phyloP scores from a whole-genome alignment of 2,888 invertebrate species.

The Helicoverpa assulta region DNA sequence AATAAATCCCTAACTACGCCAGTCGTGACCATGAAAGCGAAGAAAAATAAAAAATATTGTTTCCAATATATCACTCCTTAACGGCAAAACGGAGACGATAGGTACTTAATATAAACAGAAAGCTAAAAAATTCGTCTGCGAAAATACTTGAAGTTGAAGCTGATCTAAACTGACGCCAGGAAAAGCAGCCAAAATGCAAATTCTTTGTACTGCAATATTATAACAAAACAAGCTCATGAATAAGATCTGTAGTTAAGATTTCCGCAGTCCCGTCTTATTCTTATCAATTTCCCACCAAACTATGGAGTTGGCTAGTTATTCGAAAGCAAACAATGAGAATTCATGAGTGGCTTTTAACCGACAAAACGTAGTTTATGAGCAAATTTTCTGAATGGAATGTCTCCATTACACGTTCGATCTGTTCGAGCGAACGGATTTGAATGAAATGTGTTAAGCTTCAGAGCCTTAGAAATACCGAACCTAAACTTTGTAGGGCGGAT shows the following conservation, averaged over 20 bases:
- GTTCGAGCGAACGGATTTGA: slow-evolving; percentile 54
- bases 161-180: slow-evolving; percentile 73
- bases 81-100: slow-evolving; percentile 56
- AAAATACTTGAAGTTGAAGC: slow-evolving; percentile 62
- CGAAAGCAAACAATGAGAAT: slow-evolving; percentile 58
- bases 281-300: slow-evolving; percentile 66
- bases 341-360: slow-evolving; percentile 48
- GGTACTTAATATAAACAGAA: slow-evolving; percentile 59
- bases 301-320: slow-evolving; percentile 50
- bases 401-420: slow-evolving; percentile 52
- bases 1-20: slow-evolving; percentile 2
- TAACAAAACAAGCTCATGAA: slow-evolving; percentile 71
- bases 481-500: slow-evolving; percentile 41
- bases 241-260: slow-evolving; percentile 67
- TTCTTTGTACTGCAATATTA: slow-evolving; percentile 67
- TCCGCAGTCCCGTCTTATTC: slow-evolving; percentile 53
- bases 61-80: slow-evolving; percentile 50
- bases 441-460: slow-evolving; percentile 60
- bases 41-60: slow-evolving; percentile 39
- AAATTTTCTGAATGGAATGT: slow-evolving; percentile 66
- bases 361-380: slow-evolving; percentile 68
- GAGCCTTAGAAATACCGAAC: slow-evolving; percentile 37
- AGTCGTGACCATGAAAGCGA: slow-evolving; percentile 43
- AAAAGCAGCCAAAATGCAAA: slow-evolving; percentile 84
- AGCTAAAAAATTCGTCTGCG: slow-evolving; percentile 63